Evolutionary conservation across 2,797 vertebrate species (phyloP), one percentile per base, ranked within the genome.

Genomic region (Florisuga fusca): DNA sequence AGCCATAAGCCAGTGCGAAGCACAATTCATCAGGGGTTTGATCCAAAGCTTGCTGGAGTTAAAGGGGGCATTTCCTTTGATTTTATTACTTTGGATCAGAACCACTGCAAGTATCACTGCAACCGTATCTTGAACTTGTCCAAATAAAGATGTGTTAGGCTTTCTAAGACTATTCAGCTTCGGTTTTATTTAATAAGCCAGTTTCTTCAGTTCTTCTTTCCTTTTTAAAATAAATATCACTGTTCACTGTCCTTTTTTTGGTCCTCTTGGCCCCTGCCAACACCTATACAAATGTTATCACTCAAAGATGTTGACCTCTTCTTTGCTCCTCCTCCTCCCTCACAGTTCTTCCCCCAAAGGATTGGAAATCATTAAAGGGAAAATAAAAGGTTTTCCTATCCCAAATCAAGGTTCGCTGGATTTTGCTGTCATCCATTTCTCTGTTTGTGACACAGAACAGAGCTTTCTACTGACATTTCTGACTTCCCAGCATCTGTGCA

Each of bases 1-100:
- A 93, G 82, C 84, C 79, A 79, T 94, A 69, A 95, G 69, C 69
- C 82, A 88, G 58, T 23, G 69, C 95, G 63, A 66, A 78, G 69
- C 33, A 75, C 84, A 87, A 63, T 94, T 92, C 84, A 82, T 87
- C 38, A 90, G 69, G 59, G 51, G 45, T 14, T 87, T 88, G 76
- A 92, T 93, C 87, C 69, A 81, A 90, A 91, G 62, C 69, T 69
- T 95, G 79, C 59, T 88, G 77, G 61, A 85, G 38, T 66, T 84
- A 89, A 86, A 69, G 62, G 33, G 38, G 45, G 7, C 17, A 66
- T 81, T 88, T 87, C n/a, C 48, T 93, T 81, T 48, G 27, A 57
- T 62, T 83, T 57, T 72, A 54, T 57, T 73, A 36, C 12, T 81
- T 83, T 79, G 85, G 62, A 71, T 89, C 84, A 81, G 82, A 95